Conservation (phyloP, 2,113 vertebrate species). For the Piaya cayana region DNA sequence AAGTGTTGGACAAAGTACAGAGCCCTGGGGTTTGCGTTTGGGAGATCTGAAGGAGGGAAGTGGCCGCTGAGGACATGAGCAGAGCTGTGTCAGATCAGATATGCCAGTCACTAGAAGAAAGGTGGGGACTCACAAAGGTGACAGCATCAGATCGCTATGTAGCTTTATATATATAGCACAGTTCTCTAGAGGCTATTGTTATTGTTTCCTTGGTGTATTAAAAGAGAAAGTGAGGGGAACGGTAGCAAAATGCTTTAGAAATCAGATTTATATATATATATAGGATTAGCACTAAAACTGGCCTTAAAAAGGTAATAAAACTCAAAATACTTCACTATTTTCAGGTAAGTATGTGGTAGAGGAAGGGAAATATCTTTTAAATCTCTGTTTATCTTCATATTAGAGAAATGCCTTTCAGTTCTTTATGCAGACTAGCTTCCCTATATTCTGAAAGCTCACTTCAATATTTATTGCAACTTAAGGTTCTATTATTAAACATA, state of each 20-base stretch:
- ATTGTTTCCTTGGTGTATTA: background rate
- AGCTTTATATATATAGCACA: background rate
- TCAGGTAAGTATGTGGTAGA: background rate
- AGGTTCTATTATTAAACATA: background rate
- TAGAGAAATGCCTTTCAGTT: background rate
- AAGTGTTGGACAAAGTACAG: constrained; percentile 10
- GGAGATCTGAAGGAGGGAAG: constrained; percentile 3
- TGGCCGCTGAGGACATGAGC: background rate
- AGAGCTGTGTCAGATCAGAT: constrained; percentile 34
- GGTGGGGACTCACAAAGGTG: background rate
- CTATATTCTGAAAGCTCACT: background rate
- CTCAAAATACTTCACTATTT: background rate
- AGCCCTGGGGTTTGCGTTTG: constrained; percentile 35
- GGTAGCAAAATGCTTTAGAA: background rate
- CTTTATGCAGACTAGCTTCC: background rate
- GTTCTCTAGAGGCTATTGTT: background rate
- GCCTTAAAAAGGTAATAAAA: background rate
- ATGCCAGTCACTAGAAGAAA: constrained; percentile 35
- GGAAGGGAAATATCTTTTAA: background rate
- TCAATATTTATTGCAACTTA: constrained; percentile 1
- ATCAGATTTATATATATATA: background rate
- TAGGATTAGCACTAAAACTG: background rate
- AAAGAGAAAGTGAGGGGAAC: background rate
- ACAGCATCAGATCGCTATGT: background rate
- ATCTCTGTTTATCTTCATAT: background rate